Conservation (phyloP, 2,888 invertebrate genomes). For the Agrotis clavis region DNA sequence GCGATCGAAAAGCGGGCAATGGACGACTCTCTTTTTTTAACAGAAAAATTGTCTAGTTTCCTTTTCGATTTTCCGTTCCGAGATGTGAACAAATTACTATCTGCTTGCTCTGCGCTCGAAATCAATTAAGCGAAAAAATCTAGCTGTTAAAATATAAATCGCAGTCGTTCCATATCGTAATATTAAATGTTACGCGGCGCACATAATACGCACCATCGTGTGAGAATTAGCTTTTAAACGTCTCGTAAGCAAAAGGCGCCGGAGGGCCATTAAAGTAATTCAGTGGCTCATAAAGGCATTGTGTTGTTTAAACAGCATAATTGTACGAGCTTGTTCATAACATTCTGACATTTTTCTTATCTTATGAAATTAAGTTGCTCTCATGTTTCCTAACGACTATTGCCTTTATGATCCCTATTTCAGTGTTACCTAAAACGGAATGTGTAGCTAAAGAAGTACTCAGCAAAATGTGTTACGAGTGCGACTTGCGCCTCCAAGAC, state of each 20-base stretch:
- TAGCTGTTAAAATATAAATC: background rate
- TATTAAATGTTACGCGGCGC: conserved; percentile 19
- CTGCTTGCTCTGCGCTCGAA: conserved; percentile 11
- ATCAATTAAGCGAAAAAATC: conserved; percentile 6
- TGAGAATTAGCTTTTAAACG: conserved; percentile 50
- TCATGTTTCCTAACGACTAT: conserved; percentile 67
- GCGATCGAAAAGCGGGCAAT: conserved; percentile 69
- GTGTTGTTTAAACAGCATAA: conserved; percentile 67
- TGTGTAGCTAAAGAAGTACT: background rate
- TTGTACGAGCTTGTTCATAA: conserved; percentile 65
- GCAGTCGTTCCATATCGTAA: background rate
- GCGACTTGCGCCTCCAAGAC: conserved; percentile 56
- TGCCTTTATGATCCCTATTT: conserved; percentile 55
- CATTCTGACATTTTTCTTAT: conserved; percentile 67
- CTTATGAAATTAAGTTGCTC: conserved; percentile 66
- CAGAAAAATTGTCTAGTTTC: conserved; percentile 58
- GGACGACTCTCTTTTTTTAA: conserved; percentile 63
- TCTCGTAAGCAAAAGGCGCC: conserved; percentile 49
- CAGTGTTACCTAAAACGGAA: conserved; percentile 28
- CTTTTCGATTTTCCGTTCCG: conserved; percentile 52
- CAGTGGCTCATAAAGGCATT: conserved; percentile 66
- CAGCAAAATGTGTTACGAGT: conserved; percentile 47
- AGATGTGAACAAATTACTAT: conserved; percentile 24
- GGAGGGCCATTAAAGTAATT: conserved; percentile 62
- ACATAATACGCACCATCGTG: conserved; percentile 30